Base-by-base conservation (phyloP, 2,888 invertebrate species). In the Nomada ferruginata region DNA sequence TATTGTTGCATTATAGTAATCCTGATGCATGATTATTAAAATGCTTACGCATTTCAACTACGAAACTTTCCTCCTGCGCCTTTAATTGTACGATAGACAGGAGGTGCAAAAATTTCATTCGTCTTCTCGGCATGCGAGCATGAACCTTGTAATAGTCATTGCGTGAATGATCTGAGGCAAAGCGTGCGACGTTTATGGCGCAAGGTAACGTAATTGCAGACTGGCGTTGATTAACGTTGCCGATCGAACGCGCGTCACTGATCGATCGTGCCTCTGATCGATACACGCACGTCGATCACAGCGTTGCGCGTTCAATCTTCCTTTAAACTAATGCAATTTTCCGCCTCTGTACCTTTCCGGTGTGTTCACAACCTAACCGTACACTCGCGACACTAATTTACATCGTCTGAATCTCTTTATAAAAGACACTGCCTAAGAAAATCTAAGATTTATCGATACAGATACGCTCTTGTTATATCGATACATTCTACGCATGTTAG, bases 171-270 rank as follows among this genome's bases (percentile, higher is more conserved):
- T 79, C 75, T 59, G 55, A 29, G 75, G 68, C 82, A 79, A 79
- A 82, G 82, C 82, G 70, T 66, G 79, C 55, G 44, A 82, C 82
- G 57, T 61, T 57, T n/a, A 29, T 47, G 53, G 47, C n/a, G 74
- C 44, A 20, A 13, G 75, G 57, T 61, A 68, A 71, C 57, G 79
- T 75, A 82, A 82, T 82, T 75, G 75, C 66, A 70, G 75, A 23
- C 61, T 50, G 75, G 57, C 82, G 79, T 82, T 82, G 82, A 82
- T 82, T 82, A 76, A 79, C 79, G 50, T 59, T n/a, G 63, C 47
- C 70, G 57, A 82, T 82, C 79, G 79, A 82, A 75, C 71, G 42
- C n/a, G 7, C 68, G 69, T 53, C 73, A 64, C 68, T 65, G 78
- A 74, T 82, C 81, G 79, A 79, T 75, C 10, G 61, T 69, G 47